Evolutionary conservation across 2,113 vertebrate genomes (phyloP), one percentile per base, ranked within the genome.

Genomic region (Rhagologus leucostigma): DNA sequence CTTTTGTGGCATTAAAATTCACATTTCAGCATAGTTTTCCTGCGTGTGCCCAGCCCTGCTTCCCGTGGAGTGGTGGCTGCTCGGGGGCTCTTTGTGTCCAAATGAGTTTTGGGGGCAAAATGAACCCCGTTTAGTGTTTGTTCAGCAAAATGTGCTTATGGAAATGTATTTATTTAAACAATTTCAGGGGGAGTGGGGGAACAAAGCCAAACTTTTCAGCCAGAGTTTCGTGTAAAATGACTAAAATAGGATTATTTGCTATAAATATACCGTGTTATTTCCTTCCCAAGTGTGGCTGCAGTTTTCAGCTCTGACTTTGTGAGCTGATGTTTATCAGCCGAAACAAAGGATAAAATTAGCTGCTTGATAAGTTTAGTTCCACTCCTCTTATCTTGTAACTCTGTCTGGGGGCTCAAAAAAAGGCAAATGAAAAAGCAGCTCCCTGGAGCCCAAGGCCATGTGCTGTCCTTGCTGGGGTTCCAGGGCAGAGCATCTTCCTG

Each of bases 21-120:
- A 1, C 0, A 2, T 44, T 44, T 7, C 5, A 1, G 7, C 26
- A 3, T 0, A 1, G 12, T 2, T 16, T 24, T 41, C 22, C 22
- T 55, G 0, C 1, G 44, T 2, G 3, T 69, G 73, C 21, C 3
- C 47, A 41, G 63, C 44, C 53, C 35, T 27, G 47, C 56, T 30
- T 10, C 52, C 73, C n/a, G 0, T 0, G 14, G 27, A 6, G 22
- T 2, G 22, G 12, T 3, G 15, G 26, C 39, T 37, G 63, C 30
- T 49, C 37, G 4, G 69, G 37, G 23, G 23, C 46, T 62, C 32
- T 16, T 16, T 3, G 60, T 39, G 35, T 27, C 71, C 55, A 42
- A 49, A 56, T 11, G 37, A 59, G 27, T 44, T 92, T 83, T n/a
- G 21, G 12, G 35, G 5, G 3, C 3, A 20, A 35, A 87, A 13